A percentile compares a stretch with the other conserved stretches of the same genome.
Evolutionary conservation across 2,113 vertebrate genomes (phyloP).

Genomic region (Rhineura floridana): DNA sequence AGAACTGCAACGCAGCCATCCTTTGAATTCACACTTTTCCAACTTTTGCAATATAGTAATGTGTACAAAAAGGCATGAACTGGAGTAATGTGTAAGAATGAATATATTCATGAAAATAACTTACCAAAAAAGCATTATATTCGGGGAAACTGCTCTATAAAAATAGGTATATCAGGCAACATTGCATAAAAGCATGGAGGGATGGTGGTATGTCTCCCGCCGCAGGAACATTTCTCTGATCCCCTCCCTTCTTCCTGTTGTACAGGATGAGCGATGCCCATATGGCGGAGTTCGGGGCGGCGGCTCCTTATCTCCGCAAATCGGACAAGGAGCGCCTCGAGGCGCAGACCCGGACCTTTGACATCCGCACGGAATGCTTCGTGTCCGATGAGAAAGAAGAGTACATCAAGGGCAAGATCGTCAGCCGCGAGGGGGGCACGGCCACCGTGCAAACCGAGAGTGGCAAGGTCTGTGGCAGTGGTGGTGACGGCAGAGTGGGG

Average conservation of each 20-base stretch:
- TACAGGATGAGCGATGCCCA: slow-evolving; percentile 65
- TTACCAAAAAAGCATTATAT: no score
- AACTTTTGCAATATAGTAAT: no score
- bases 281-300: slow-evolving; percentile 71
- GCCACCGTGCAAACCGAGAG: slow-evolving; percentile 80
- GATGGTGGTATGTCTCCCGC: background rate
- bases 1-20: no score
- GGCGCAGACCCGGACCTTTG: slow-evolving; percentile 74
- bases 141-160: no score
- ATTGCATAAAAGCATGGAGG: no score
- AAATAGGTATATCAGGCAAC: no score
- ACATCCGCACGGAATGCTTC: slow-evolving; percentile 78
- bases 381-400: slow-evolving; percentile 85
- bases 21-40: no score
- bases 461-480: slow-evolving; percentile 72
- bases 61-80: no score
- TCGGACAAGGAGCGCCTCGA: slow-evolving; percentile 75
- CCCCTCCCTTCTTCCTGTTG: background rate
- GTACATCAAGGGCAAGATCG: slow-evolving; percentile 79
- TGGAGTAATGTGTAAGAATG: no score
- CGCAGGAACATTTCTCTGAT: background rate
- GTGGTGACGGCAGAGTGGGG: fast-evolving
- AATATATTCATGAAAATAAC: no score
- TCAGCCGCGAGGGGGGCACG: slow-evolving; percentile 78
- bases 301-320: slow-evolving; percentile 74